Evolutionary conservation across 2,888 invertebrate genomes (phyloP).

Genomic region (Pelosia muscerda): DNA sequence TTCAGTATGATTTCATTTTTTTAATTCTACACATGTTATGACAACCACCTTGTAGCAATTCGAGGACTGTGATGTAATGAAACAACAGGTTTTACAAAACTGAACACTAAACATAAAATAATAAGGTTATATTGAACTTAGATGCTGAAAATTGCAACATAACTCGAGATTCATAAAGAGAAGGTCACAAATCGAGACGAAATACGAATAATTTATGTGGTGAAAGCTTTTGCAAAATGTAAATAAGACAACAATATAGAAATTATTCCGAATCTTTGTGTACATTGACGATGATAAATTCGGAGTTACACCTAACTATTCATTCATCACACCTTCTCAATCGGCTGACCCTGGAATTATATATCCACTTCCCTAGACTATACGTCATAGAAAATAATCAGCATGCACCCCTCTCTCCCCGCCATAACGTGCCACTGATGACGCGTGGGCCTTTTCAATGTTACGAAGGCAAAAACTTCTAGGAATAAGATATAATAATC

Average conservation of each 20-base stretch:
- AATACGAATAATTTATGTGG: conserved; percentile 32
- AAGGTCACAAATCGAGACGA: conserved; percentile 16
- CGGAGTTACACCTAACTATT: conserved; percentile 31
- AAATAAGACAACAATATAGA: conserved; percentile 26
- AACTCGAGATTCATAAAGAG: neutral
- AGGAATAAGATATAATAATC: conserved; percentile 33
- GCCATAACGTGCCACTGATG: conserved; percentile 51
- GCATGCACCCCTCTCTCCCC: conserved; percentile 60
- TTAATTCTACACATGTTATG: neutral
- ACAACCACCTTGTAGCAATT: neutral
- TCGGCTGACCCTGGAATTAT: conserved; percentile 57
- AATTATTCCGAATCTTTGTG: conserved; percentile 1
- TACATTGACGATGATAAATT: conserved; percentile 16
- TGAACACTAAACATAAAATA: conserved; percentile 24
- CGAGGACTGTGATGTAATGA: conserved; percentile 30
- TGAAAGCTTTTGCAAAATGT: conserved; percentile 40
- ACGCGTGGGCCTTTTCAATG: conserved; percentile 50
- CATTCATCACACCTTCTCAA: conserved; percentile 53
- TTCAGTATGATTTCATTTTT: neutral
- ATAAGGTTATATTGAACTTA: conserved; percentile 11
- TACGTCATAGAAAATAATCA: conserved; percentile 63
- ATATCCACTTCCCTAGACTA: conserved; percentile 49
- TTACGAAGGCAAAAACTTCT: conserved; percentile 42
- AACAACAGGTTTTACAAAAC: conserved; percentile 26
- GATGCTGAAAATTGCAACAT: conserved; percentile 15